Evolutionary conservation across 2,888 invertebrate genomes (phyloP), one percentile per base, ranked within the genome.

Genomic region (Vesta saturnalis): DNA sequence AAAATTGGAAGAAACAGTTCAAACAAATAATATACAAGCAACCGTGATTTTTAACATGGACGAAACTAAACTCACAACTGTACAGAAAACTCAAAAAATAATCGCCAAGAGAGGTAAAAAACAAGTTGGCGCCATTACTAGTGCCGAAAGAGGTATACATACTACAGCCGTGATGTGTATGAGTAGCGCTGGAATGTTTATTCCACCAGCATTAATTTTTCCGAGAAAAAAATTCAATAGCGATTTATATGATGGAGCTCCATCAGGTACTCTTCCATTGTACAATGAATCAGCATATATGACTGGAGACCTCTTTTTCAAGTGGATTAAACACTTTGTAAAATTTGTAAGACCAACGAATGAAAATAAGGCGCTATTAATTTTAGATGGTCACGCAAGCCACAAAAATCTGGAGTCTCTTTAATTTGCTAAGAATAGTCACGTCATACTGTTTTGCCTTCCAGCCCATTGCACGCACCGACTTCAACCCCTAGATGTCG

Each of bases 21-120:
- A 57, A 30, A 30, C 14, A 6, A 39, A 60, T 15, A 63, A 74
- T 12, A 60, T 72, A 57, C 22, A 58, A 3, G 73, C 75, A n/a
- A n/a, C n/a, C n/a, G n/a, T n/a, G n/a, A n/a, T n/a, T n/a, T n/a
- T n/a, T n/a, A n/a, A n/a, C n/a, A n/a, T n/a, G n/a, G n/a, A n/a
- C n/a, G n/a, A n/a, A n/a, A n/a, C n/a, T n/a, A n/a, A n/a, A n/a
- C n/a, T n/a, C n/a, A n/a, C n/a, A n/a, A n/a, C n/a, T n/a, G n/a
- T n/a, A n/a, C n/a, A n/a, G n/a, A n/a, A n/a, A n/a, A 59, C 73
- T 0, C 81, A 82, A 56, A 78, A 74, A 61, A 30, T 30, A 30
- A 30, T 30, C 78, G 80, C 81, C 83, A 76, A 72, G 79, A 58
- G 55, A 55, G 15, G 18, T 15, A 49, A 18, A 49, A 18, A 15